Base-by-base conservation (phyloP, 2,113 vertebrate species). In the Merops nubicus region DNA sequence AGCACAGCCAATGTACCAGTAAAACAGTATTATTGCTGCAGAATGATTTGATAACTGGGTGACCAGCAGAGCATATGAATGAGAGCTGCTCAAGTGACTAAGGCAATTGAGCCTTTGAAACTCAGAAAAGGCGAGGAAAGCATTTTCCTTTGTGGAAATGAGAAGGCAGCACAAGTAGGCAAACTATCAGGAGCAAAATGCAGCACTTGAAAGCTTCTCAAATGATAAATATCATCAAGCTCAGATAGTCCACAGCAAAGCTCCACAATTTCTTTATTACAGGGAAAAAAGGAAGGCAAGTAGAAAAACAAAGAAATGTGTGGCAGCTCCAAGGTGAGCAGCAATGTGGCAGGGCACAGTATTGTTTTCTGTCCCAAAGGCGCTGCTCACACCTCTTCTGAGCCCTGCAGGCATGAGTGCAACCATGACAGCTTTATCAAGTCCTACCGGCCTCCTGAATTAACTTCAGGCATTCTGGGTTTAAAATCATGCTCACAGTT, bases 351-450 rank as follows among this genome's bases (percentile, higher is more conserved):
- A 88, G 53, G 67, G 17, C 53, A 62, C 6, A n/a, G 67, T 62
- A 67, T 67, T 83, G 51, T 51, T 64, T 89, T 81, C 64, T 80
- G 36, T 84, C 76, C 86, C 86, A 89, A 84, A 92, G 51, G 69
- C 65, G 95, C 85, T 88, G 67, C 34, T 93, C 12, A 0, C 38
- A 17, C 59, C 45, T 77, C 59, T 88, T 40, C 70, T 11, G 22
- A 80, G 63, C 81, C 74, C 50, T 53, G 18, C 65, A 88, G 90
- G 65, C n/a, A 74, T 0, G 3, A 77, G 12, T 59, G 33, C 63
- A 79, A 80, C 42, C 67, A 70, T 34, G 63, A 91, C 94, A 85
- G 75, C 42, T 94, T 90, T 90, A 91, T 94, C 88, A 80, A 67
- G 70, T 70, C 78, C 6, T 10, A 33, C 12, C 1, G 1, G n/a